Evolutionary conservation across 2,113 vertebrate species (phyloP).

Genomic region (Tetrax tetrax): DNA sequence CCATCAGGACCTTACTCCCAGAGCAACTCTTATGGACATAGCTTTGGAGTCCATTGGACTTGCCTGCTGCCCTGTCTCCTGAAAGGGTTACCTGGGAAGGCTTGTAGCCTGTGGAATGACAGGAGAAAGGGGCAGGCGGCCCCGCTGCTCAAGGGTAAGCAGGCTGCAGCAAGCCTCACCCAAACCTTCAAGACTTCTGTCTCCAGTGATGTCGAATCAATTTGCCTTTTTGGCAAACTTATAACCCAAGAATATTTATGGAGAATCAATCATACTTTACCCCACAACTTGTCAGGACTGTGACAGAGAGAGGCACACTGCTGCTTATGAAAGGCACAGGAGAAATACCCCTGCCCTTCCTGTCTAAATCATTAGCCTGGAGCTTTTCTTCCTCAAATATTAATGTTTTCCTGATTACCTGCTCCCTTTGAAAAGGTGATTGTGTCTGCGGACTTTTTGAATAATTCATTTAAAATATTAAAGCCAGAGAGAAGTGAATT

Average conservation of each 20-base stretch:
- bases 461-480: not conserved
- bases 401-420: not conserved
- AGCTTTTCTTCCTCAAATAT: constrained; percentile 23
- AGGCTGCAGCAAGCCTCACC: not conserved
- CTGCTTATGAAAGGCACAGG: not conserved
- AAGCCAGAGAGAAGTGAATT: not conserved
- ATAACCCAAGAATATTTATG: not conserved
- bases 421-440: not conserved
- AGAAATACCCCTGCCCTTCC: not conserved
- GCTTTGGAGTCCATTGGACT: not conserved
- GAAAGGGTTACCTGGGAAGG: not conserved
- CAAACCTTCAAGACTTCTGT: not conserved
- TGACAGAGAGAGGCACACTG: not conserved
- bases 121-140: not conserved
- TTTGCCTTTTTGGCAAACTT: not conserved
- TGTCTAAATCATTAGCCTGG: not conserved
- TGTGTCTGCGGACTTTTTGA: not conserved
- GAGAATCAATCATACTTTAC: not conserved
- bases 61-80: not conserved
- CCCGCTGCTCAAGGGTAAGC: accelerated
- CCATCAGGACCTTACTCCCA: not conserved
- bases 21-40: accelerated
- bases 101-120: not conserved
- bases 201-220: not conserved
- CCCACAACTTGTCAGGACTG: not conserved